phyloP scores from a whole-genome alignment of 2,888 invertebrate species.

The Phyllotreta cruciferae region DNA sequence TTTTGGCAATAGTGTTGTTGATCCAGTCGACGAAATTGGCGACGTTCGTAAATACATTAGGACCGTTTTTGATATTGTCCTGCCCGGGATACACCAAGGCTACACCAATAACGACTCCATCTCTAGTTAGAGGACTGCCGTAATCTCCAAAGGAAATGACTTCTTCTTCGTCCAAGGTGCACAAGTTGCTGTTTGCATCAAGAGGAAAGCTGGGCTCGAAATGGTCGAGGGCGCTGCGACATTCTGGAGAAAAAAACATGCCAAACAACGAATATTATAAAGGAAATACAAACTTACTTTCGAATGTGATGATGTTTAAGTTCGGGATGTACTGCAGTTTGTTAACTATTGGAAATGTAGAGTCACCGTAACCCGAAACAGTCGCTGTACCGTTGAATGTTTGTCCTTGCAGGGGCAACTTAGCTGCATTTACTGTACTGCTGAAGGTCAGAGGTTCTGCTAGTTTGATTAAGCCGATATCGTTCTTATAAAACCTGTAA shows the following conservation, averaged over 20 bases:
- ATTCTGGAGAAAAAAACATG: slow-evolving; percentile 58
- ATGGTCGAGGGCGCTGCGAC: slow-evolving; percentile 30
- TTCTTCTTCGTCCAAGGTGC: neutral
- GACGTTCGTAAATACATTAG: slow-evolving; percentile 65
- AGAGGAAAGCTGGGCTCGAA: neutral
- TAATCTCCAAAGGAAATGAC: slow-evolving; percentile 63
- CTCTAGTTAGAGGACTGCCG: slow-evolving; percentile 61
- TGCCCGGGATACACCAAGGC: slow-evolving; percentile 66
- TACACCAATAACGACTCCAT: slow-evolving; percentile 59
- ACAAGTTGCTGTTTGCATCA: slow-evolving; percentile 3
- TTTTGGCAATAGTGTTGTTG: neutral
- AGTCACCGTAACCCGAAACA: slow-evolving; percentile 58
- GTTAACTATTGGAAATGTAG: neutral
- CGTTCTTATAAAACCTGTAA: slow-evolving; percentile 54
- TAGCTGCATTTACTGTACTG: slow-evolving; percentile 53
- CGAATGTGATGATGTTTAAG: neutral
- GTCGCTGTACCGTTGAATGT: slow-evolving; percentile 51
- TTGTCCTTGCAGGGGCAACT: slow-evolving; percentile 51
- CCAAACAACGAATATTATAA: neutral
- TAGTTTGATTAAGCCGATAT: slow-evolving; percentile 63
- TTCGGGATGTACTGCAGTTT: neutral
- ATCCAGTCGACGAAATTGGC: slow-evolving; percentile 56
- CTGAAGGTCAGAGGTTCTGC: slow-evolving; percentile 50
- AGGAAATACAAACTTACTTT: neutral
- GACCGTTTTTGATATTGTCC: slow-evolving; percentile 63